phyloP scores from a whole-genome alignment of 1,140 invertebrate genomes.

The Meloidogyne hapla region DNA sequence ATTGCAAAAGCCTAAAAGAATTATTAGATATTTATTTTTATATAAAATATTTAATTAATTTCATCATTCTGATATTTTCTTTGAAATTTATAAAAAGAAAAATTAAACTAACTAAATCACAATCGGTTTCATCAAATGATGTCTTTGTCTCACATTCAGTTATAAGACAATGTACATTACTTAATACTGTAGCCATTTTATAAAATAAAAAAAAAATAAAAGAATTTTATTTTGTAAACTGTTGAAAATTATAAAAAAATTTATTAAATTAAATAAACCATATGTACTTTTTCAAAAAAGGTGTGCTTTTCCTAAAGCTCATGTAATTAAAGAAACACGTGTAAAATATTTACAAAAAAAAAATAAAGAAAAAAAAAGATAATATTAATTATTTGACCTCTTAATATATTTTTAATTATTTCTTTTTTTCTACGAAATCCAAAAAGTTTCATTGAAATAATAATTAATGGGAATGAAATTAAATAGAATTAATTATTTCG shows the following conservation, averaged over 20 bases:
- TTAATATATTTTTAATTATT: background rate
- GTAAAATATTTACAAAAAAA: no score
- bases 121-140: background rate
- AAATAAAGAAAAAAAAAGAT: no score
- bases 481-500: background rate
- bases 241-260: background rate
- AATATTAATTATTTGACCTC: background rate
- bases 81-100: background rate
- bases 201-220: background rate
- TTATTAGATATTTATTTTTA: background rate
- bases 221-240: background rate
- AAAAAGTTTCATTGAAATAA: background rate
- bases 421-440: background rate
- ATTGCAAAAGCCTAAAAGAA: slow-evolving; percentile 45
- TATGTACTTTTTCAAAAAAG: no score
- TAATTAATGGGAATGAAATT: background rate
- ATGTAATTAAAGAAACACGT: no score
- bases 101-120: background rate
- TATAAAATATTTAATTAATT: no score
- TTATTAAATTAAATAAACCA: no score
- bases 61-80: no score
- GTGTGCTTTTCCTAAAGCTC: no score
- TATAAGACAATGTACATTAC: background rate
- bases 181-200: background rate
- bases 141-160: slow-evolving; percentile 2